Evolutionary conservation across 2,797 vertebrate species (phyloP), one percentile per base, ranked within the genome.

Genomic region (Sandelia bainsii): DNA sequence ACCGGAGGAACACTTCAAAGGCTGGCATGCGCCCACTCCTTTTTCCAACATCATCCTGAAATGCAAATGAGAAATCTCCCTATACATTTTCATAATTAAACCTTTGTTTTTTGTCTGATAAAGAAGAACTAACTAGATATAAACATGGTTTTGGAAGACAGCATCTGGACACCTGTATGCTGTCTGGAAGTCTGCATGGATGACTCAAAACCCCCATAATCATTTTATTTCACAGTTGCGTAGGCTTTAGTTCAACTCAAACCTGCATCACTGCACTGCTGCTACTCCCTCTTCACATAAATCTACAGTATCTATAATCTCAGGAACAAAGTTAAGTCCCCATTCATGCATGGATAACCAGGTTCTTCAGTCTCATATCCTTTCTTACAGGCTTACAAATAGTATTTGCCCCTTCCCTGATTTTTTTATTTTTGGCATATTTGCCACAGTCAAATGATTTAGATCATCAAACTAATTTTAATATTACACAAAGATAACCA

Each of bases 1-100:
- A 69, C 61, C 78, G 68, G 72, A 73, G 74, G 72, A 84, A 75
- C 32, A 84, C 82, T 81, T 87, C 68, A 88, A 86, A 84, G 64
- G 71, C 60, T 62, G 62, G 19, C 14, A 5, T 13, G 44, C 63
- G 67, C 59, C 22, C 63, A 71, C 67, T 53, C 34, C 52, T 29
- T 54, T 72, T 75, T 73, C 62, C 71, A 64, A 82, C 32, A 23
- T 20, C 44, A 29, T 48, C n/a, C 25, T n/a, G 62, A 32, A 11
- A 63, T 62, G 69, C 6, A 48, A 71, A 73, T 5, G 8, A 56
- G 59, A 25, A 75, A 73, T 74, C 45, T 16, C 49, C 51, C 27
- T 37, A 76, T 58, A 56, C 5, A 0, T 61, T 72, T 69, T 56
- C 29, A 32, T 25, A 51, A 79, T 72, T 76, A 76, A 83, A 58